Conservation (phyloP, 2,113 vertebrate species). For the Lota lota region DNA sequence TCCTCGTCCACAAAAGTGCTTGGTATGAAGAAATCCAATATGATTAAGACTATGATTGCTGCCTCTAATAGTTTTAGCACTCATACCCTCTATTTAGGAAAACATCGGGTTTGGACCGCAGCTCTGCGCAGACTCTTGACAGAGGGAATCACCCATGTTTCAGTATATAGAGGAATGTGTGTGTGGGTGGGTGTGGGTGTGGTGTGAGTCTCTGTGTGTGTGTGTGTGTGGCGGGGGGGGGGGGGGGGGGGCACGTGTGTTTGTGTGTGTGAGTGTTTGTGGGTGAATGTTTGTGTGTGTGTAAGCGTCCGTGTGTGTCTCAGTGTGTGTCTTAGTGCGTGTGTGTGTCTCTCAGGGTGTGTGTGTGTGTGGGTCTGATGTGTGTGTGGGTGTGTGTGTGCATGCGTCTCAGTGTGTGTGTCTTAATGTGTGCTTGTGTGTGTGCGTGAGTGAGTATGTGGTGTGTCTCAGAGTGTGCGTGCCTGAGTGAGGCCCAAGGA, state of each 20-base stretch:
- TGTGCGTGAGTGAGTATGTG: neutral
- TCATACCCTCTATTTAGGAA: constrained; percentile 57
- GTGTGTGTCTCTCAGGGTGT: constrained; percentile 14
- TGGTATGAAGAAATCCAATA: constrained; percentile 60
- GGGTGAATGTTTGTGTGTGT: constrained; percentile 15
- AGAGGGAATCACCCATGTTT: constrained; percentile 41
- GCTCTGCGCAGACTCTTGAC: constrained; percentile 40
- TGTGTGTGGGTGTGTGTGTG: neutral
- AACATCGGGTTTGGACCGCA: constrained; percentile 63
- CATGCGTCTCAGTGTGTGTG: constrained; percentile 5
- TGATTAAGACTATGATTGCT: constrained; percentile 58
- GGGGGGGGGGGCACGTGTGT: constrained; percentile 39
- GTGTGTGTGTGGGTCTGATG: constrained; percentile 15
- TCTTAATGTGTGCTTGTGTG: neutral
- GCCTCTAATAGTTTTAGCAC: constrained; percentile 65
- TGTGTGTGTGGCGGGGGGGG: too few species aligned
- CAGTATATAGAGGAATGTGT: constrained; percentile 1
- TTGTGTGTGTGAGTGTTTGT: constrained; percentile 26
- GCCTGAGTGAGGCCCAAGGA: constrained; percentile 31
- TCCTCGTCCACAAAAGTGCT: constrained; percentile 43
- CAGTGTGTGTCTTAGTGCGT: neutral
- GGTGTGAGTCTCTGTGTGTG: neutral
- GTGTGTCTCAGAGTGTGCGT: neutral
- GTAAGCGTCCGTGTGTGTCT: constrained; percentile 16
- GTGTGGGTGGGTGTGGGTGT: constrained; percentile 17